Base-by-base conservation (phyloP, 92 coral and sea anemone species). In the Zoanthus sansibaricus region DNA sequence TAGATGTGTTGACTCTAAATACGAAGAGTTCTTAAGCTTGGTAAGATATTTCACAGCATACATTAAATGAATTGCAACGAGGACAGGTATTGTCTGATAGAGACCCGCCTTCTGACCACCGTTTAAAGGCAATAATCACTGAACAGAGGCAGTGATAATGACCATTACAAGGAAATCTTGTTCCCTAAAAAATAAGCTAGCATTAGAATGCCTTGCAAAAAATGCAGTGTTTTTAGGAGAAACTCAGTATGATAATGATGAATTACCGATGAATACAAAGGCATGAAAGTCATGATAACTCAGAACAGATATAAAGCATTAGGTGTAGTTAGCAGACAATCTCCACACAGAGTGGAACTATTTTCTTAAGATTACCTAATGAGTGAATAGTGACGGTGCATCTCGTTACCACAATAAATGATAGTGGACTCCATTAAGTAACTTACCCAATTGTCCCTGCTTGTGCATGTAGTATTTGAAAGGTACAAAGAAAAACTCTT, bases 401-500 rank as follows among this genome's bases (percentile, higher is more conserved):
- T 54, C 12, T 54, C 2, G 12, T 54, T 5, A 54, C 61, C n/a
- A n/a, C n/a, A n/a, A n/a, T n/a, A n/a, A n/a, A n/a, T n/a, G n/a
- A n/a, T n/a, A n/a, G n/a, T n/a, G n/a, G n/a, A n/a, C n/a, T n/a
- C n/a, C n/a, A 16, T 54, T n/a, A n/a, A n/a, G n/a, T n/a, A n/a
- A n/a, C n/a, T 3, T 54, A 54, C 15, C 61, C 61, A 54, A 54
- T 54, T 5, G 5, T 1, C 15, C 61, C 87, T 0, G 87, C 87
- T 21, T 83, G 49, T 18, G 77, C 87, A 0, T 44, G 47, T 10
- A 83, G 78, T 0, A 83, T 83, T 21, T 66, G 76, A 21, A 83
- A 83, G 51, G 21, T 83, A 4, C 87, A 71, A 8, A 79, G 79
- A 8, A 78, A 83, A 3, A 71, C 44, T 7, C 13, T 68, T 10